phyloP scores from a whole-genome alignment of 2,888 invertebrate species.

The Emesis furor region DNA sequence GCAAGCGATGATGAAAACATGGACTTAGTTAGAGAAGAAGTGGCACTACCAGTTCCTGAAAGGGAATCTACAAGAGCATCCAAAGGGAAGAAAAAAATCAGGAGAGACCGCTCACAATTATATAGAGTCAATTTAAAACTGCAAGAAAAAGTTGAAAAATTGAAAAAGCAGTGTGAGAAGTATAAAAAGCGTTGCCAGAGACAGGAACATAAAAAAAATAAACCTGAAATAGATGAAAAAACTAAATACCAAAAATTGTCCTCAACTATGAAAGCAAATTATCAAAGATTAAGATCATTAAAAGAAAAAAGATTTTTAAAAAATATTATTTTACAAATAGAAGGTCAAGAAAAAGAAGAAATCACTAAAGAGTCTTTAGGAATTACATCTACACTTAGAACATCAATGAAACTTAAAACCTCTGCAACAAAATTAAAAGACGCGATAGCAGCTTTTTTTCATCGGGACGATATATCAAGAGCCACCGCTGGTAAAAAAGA shows the following conservation, averaged over 20 bases:
- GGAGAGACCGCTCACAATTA: conserved; percentile 49
- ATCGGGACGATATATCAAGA: conserved; percentile 67
- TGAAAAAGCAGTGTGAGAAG: conserved; percentile 54
- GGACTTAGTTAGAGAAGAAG: too few relatives aligned
- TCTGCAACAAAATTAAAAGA: conserved; percentile 34
- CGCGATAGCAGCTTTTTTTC: conserved; percentile 51
- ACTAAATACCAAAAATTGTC: conserved; percentile 37
- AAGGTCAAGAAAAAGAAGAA: conserved; percentile 31
- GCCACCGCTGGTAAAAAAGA: conserved; percentile 71
- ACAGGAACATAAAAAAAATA: conserved; percentile 28
- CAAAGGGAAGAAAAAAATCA: conserved; percentile 42
- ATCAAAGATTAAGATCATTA: conserved; percentile 46
- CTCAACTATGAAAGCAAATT: conserved; percentile 55
- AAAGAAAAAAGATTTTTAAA: conserved; percentile 40
- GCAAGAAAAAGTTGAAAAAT: conserved; percentile 42
- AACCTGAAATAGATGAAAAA: conserved; percentile 13
- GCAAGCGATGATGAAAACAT: too few relatives aligned
- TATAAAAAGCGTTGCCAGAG: conserved; percentile 54
- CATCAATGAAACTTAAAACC: conserved; percentile 16
- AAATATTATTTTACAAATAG: conserved; percentile 42
- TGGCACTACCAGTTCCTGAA: too few relatives aligned
- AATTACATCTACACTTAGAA: conserved; percentile 25
- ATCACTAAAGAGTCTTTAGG: conserved; percentile 37
- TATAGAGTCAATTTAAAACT: conserved; percentile 49
- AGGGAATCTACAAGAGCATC: too few relatives aligned